Conservation (phyloP, 1,140 invertebrate species). For the Meloidogyne floridensis region DNA sequence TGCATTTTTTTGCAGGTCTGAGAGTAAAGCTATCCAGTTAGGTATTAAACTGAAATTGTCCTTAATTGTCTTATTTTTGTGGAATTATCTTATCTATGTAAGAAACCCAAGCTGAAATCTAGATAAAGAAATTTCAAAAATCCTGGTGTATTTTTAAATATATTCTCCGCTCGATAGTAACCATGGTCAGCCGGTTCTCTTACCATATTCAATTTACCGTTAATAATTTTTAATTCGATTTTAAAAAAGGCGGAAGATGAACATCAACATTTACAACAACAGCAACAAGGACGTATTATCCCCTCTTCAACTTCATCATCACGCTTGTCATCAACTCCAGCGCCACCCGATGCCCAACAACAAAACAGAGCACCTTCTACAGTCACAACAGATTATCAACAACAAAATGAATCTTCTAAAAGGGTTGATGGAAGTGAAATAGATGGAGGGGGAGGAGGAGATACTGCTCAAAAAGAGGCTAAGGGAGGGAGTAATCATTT, state of each 20-base stretch:
- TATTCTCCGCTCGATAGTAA: too few species aligned
- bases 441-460: background rate
- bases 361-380: constrained; percentile 21
- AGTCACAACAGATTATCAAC: constrained; percentile 7
- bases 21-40: too few species aligned
- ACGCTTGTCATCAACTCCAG: constrained; percentile 12
- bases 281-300: constrained; percentile 2
- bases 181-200: too few species aligned
- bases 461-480: constrained; percentile 19
- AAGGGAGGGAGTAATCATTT: background rate
- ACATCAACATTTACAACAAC: background rate
- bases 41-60: background rate
- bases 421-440: constrained; percentile 1
- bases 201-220: too few species aligned
- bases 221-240: background rate
- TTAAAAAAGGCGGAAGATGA: constrained; percentile 13
- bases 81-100: too few species aligned
- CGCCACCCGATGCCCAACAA: background rate
- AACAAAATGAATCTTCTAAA: constrained; percentile 27
- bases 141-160: too few species aligned
- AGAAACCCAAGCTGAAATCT: too few species aligned
- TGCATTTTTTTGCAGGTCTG: too few species aligned
- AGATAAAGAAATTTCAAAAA: too few species aligned
- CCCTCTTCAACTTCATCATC: background rate
- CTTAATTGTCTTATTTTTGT: too few species aligned